Base-by-base conservation (phyloP, 2,888 invertebrate species). In the Xylota sylvarum region DNA sequence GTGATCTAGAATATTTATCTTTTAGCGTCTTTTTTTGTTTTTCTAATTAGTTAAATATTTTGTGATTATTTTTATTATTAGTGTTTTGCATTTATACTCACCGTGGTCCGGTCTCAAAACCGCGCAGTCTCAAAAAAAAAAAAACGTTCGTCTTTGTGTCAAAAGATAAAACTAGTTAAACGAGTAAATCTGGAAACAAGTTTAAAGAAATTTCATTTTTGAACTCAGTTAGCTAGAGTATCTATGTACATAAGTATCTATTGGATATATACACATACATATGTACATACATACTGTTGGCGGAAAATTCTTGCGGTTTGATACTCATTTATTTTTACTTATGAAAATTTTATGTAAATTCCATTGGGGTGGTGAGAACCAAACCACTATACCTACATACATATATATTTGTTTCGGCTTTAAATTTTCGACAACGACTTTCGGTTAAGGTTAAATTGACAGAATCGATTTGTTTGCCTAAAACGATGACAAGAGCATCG, bases 1-100 rank as follows among this genome's bases (percentile, higher is more conserved):
- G 55, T 74, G 65, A 67, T 76, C 76, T 56, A 58, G 58, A 67
- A 67, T 58, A 58, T 56, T 76, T 76, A 55, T 64, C 43, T 65
- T 10, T 55, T n/a, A 14, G 17, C 10, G 5, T 43, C 27, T 32
- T 27, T 43, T 48, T 46, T 43, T 58, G 4, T 19, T 23, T 23
- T 19, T 73, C 17, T 67, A 67, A 76, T 76, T 76, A 76, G 76
- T 58, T 14, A 32, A 12, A 65, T 65, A 55, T 64, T 73, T 52
- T 32, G 32, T 52, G 73, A 40, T 50, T 62, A 37, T 73, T 74
- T 67, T 67, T 67, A 50, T 67, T 67, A 27, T 27, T 37, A 40
- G 52, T 52, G 40, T 27, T 52, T 55, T 30, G 67, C 55, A 27
- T 55, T 52, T 3, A 17, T 12, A 30, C 40, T 2, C 14, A 37